phyloP scores from a whole-genome alignment of 2,888 invertebrate genomes.

The Fissipunctia ypsillon region DNA sequence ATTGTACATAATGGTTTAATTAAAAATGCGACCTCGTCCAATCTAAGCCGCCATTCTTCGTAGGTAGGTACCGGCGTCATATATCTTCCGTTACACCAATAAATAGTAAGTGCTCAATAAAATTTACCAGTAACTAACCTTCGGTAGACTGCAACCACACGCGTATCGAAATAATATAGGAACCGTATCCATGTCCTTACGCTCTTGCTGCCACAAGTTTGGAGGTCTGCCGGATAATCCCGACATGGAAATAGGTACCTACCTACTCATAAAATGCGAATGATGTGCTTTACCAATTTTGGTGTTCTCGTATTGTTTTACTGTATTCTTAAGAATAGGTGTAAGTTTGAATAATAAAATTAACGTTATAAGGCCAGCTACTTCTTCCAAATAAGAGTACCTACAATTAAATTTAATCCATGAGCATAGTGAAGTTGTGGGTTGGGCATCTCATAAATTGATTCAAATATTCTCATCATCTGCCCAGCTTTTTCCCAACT shows the following conservation, averaged over 20 bases:
- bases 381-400: background rate
- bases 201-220: conserved; percentile 30
- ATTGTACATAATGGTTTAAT: conserved; percentile 76
- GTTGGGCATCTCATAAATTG: background rate
- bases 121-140: conserved; percentile 71
- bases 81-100: conserved; percentile 72
- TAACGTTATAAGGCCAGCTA: background rate
- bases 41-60: conserved; percentile 69
- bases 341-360: conserved; percentile 14
- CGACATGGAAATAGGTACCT: background rate
- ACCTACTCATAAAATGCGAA: conserved; percentile 24
- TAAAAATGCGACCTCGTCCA: conserved; percentile 73
- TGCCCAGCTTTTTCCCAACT: no score
- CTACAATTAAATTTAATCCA: background rate
- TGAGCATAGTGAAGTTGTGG: background rate
- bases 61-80: conserved; percentile 64
- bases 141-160: conserved; percentile 46
- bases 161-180: conserved; percentile 31
- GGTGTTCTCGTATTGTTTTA: conserved; percentile 9
- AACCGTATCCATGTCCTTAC: background rate
- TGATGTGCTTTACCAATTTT: conserved; percentile 1
- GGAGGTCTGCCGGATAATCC: conserved; percentile 31
- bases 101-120: conserved; percentile 65
- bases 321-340: conserved; percentile 24
- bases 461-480: background rate